Percentiles rank a stretch among this genome's conserved stretches.
Conservation (phyloP, 2,888 invertebrate species). For the Griposia aprilina region DNA sequence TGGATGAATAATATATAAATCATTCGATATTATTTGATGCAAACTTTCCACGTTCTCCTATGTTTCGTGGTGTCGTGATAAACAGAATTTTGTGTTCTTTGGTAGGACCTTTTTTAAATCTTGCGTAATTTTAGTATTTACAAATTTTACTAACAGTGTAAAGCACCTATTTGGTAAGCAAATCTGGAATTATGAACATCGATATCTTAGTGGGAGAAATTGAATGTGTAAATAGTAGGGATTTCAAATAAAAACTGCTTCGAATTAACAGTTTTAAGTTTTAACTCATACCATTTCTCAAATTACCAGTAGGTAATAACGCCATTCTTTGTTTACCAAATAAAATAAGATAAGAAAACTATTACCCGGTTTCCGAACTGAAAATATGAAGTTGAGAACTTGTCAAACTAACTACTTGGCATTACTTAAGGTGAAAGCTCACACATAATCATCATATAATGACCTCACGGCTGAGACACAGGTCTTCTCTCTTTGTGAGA, state of each 20-base stretch:
- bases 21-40: slow-evolving; percentile 84
- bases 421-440: too few species aligned
- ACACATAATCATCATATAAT: too few species aligned
- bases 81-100: slow-evolving; percentile 67
- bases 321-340: too few species aligned
- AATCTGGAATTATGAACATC: background rate
- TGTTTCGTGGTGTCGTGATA: slow-evolving; percentile 53
- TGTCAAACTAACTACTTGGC: too few species aligned
- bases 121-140: background rate
- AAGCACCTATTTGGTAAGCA: background rate
- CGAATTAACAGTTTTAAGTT: background rate
- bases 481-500: too few species aligned
- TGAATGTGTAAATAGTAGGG: background rate
- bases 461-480: too few species aligned
- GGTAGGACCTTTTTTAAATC: background rate
- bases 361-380: background rate
- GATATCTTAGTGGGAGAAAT: background rate
- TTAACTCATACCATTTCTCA: too few species aligned
- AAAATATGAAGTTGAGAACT: background rate
- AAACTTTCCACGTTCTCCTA: slow-evolving; percentile 73
- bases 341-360: background rate
- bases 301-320: background rate
- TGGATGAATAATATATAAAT: slow-evolving; percentile 87
- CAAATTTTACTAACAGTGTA: background rate
- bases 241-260: background rate